These are phyloP conservation scores for Amphimedon queenslandica DNA, from an alignment of 37 sponge, comb jelly and placozoan genomes.

Conservation along the genomic window DNA sequence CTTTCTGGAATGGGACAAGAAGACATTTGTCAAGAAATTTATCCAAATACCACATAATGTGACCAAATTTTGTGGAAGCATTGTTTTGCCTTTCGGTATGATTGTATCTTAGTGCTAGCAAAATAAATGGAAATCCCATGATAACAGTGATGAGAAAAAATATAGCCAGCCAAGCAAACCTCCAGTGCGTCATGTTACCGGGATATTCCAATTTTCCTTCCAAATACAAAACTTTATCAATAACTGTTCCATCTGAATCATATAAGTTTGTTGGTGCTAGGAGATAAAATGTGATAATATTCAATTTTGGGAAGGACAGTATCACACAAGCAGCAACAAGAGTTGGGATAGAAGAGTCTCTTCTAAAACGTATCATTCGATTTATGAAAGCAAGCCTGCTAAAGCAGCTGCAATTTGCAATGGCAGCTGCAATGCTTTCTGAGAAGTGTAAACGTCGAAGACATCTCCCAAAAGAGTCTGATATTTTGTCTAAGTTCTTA, in stretches of 20 bases:
- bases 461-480: background rate
- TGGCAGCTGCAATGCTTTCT: background rate
- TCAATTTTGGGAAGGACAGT: background rate
- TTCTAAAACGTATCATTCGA: background rate
- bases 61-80: background rate
- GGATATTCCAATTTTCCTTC: background rate
- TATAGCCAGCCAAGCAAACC: background rate
- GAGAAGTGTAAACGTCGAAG: background rate
- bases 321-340: background rate
- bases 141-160: background rate
- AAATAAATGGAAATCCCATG: background rate
- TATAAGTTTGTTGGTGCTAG: background rate
- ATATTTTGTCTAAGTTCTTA: background rate
- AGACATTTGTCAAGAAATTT: background rate
- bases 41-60: background rate
- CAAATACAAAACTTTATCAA: background rate
- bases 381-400: background rate
- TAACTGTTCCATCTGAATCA: background rate
- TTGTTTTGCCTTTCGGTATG: too few relatives aligned
- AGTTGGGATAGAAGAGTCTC: background rate
- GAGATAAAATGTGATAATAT: background rate
- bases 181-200: background rate
- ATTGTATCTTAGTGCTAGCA: background rate
- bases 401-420: background rate
- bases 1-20: background rate